A percentile compares a stretch with the other conserved stretches of the same genome.
phyloP scores from a whole-genome alignment of 2,113 vertebrate genomes.

The Erinaceus europaeus region DNA sequence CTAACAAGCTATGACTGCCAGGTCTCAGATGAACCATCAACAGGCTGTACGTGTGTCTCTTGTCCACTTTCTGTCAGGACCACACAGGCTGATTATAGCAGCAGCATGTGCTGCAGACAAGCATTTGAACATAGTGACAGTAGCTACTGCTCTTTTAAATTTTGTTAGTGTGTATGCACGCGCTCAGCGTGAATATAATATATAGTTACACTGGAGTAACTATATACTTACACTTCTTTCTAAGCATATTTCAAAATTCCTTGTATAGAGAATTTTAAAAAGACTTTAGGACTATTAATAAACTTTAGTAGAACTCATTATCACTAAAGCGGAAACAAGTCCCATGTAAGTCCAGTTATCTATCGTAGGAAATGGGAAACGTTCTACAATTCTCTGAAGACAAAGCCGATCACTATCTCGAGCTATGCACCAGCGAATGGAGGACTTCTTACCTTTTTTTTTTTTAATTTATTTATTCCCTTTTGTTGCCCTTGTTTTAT shows the following conservation, averaged over 20 bases:
- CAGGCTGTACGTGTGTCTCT: background rate
- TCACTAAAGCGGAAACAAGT: background rate
- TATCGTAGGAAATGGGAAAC: background rate
- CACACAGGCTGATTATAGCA: no score
- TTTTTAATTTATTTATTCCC: no score
- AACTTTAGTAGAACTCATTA: background rate
- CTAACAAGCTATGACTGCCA: background rate
- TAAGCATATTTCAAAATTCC: background rate
- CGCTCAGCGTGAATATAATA: background rate
- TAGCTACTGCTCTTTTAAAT: background rate
- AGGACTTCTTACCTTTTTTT: no score
- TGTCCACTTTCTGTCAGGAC: background rate
- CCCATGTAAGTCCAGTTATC: background rate
- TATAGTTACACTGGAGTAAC: background rate
- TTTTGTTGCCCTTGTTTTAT: no score
- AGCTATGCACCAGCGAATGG: no score
- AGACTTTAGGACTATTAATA: background rate
- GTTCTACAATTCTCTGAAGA: background rate
- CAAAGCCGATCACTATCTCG: background rate
- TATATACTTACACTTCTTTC: background rate
- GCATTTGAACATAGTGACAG: background rate
- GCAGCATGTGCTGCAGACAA: no score
- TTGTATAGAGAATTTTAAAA: background rate
- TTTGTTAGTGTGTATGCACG: background rate
- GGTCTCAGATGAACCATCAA: background rate